Evolutionary conservation across 2,797 vertebrate genomes (phyloP).

Genomic region (Poecilia wingei): DNA sequence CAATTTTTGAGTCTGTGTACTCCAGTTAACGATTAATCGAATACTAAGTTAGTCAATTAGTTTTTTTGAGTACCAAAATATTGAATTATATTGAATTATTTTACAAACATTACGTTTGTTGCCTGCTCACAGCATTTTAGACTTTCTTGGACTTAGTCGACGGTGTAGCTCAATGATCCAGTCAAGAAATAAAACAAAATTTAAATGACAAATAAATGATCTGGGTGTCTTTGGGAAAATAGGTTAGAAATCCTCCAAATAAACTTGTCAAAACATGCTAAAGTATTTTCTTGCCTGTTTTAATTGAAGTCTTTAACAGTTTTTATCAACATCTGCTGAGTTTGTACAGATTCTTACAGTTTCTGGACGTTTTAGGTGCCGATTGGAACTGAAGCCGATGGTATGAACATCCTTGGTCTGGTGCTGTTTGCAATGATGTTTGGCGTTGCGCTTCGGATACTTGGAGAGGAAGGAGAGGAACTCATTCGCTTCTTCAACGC

Average conservation of each 20-base stretch:
- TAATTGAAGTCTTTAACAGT: neutral
- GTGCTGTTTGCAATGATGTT: slow-evolving; percentile 95
- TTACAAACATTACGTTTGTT: too few species aligned
- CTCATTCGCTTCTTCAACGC: slow-evolving; percentile 96
- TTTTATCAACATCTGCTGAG: neutral
- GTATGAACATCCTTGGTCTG: slow-evolving; percentile 98
- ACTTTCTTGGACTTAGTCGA: too few species aligned
- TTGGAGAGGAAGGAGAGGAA: slow-evolving; percentile 93
- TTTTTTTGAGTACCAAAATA: too few species aligned
- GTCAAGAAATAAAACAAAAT: neutral
- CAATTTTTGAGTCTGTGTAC: too few species aligned
- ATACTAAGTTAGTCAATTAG: too few species aligned
- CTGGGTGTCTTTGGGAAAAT: neutral
- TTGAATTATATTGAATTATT: too few species aligned
- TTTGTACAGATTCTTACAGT: neutral
- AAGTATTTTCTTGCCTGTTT: neutral
- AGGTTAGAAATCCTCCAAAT: neutral
- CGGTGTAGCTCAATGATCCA: neutral
- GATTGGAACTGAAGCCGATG: slow-evolving; percentile 86
- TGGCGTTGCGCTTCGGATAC: slow-evolving; percentile 93
- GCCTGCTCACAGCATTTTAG: too few species aligned
- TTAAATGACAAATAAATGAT: neutral
- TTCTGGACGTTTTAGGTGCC: slow-evolving; percentile 83
- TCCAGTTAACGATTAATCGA: too few species aligned
- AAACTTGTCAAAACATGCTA: neutral